Conservation (phyloP, 1,140 invertebrate species). For the Monochamus saltuarius region DNA sequence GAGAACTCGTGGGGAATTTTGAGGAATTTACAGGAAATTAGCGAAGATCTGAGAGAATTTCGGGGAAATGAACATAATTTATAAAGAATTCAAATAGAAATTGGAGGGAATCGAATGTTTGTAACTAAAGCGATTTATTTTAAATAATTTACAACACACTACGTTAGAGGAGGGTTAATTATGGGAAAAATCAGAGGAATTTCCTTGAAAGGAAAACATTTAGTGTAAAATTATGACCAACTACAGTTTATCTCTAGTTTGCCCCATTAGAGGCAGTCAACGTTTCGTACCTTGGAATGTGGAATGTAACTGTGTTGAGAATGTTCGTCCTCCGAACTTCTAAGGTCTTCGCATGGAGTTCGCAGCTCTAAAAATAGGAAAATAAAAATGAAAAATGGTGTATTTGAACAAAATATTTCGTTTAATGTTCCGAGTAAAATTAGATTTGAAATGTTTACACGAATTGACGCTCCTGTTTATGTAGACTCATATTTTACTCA, state of each 20-base stretch:
- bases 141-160: too few species aligned
- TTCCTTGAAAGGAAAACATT: too few species aligned
- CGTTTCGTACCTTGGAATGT: constrained; percentile 36
- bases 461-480: background rate
- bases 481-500: background rate
- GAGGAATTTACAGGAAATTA: too few species aligned
- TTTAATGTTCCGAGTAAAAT: background rate
- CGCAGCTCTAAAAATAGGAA: background rate
- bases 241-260: background rate
- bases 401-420: constrained; percentile 4
- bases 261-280: background rate
- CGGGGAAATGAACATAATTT: too few species aligned
- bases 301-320: constrained; percentile 34
- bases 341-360: constrained; percentile 29
- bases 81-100: too few species aligned
- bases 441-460: constrained; percentile 2
- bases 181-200: too few species aligned
- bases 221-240: too few species aligned
- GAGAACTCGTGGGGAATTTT: too few species aligned
- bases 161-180: too few species aligned
- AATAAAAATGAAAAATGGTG: constrained; percentile 1
- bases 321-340: constrained; percentile 41
- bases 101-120: too few species aligned
- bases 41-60: too few species aligned
- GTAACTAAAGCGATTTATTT: too few species aligned